These are phyloP conservation scores for Palythoa heliodiscus DNA, from an alignment of 92 coral and sea anemone species.

Conservation along the genomic window DNA sequence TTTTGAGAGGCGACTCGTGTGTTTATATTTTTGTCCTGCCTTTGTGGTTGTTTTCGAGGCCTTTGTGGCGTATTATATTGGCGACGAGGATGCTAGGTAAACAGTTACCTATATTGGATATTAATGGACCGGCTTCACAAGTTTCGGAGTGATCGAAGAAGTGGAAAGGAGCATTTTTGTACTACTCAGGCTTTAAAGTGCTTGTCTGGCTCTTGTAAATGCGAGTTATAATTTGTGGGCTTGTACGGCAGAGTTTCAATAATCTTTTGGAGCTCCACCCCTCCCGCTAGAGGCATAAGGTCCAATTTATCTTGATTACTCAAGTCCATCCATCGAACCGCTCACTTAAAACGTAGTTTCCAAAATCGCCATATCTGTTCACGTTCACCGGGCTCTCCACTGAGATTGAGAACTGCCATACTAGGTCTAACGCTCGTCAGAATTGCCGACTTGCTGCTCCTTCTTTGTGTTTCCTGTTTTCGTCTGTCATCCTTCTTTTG, in stretches of 20 bases:
- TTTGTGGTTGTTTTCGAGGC: too few relatives aligned
- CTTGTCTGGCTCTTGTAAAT: constrained; percentile 21
- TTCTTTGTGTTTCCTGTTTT: constrained; percentile 27
- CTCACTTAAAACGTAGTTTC: constrained; percentile 38
- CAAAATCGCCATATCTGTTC: constrained; percentile 50
- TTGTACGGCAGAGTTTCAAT: constrained; percentile 41
- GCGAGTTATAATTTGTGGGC: constrained; percentile 38
- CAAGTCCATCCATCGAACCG: constrained; percentile 50
- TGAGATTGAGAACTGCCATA: constrained; percentile 10
- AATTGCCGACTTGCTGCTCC: constrained; percentile 33
- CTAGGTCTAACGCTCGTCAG: constrained; percentile 35
- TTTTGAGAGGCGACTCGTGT: too few relatives aligned
- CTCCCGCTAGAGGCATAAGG: constrained; percentile 47
- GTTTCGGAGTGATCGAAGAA: too few relatives aligned
- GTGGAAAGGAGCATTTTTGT: too few relatives aligned
- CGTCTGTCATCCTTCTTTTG: constrained; percentile 14
- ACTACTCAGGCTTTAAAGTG: constrained; percentile 38
- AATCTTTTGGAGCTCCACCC: constrained; percentile 41
- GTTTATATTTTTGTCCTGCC: too few relatives aligned
- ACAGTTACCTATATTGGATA: too few relatives aligned
- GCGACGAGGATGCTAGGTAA: too few relatives aligned
- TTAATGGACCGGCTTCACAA: too few relatives aligned
- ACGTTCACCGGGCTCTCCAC: constrained; percentile 43
- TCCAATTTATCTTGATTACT: constrained; percentile 36
- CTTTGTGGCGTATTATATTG: too few relatives aligned